Percentiles rank a stretch among this genome's conserved stretches.
Conservation (phyloP, 2,113 vertebrate species). For the Psittacara wagleri region DNA sequence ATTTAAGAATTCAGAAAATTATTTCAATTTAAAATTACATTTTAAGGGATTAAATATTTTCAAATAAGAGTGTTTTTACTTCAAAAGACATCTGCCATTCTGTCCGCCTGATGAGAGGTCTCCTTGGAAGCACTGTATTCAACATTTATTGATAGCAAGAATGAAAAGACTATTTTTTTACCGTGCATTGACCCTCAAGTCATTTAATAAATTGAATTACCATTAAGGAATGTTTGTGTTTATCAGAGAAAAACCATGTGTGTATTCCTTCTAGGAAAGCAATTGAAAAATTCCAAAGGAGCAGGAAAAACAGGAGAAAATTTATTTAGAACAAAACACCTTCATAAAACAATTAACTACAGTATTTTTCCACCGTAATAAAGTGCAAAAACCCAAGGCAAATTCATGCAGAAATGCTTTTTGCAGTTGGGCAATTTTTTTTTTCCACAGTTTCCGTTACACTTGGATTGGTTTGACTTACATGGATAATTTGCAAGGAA, state of each 20-base stretch:
- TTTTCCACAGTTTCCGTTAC: background rate
- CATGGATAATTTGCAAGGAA: conserved; percentile 2
- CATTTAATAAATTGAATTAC: background rate
- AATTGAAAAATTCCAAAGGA: background rate
- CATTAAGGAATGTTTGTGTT: background rate
- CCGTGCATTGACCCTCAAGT: background rate
- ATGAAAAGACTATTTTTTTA: background rate
- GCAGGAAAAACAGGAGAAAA: background rate
- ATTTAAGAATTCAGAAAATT: background rate
- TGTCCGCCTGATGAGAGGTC: background rate
- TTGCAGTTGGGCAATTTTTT: background rate
- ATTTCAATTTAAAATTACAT: background rate
- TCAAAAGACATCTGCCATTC: background rate
- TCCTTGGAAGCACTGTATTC: background rate
- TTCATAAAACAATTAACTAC: background rate
- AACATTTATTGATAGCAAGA: background rate
- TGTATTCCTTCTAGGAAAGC: background rate
- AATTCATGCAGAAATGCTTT: background rate
- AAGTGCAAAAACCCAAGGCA: background rate
- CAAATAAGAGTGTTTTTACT: background rate
- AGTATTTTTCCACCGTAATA: background rate
- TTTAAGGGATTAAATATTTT: background rate
- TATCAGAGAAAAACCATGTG: background rate
- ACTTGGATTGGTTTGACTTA: background rate
- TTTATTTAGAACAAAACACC: background rate